A percentile compares a stretch with the other conserved stretches of the same genome.
These are phyloP conservation scores for Luidia sarsii DNA, from an alignment of 53 echinoderm and acorn worm genomes.

Conservation along the genomic window DNA sequence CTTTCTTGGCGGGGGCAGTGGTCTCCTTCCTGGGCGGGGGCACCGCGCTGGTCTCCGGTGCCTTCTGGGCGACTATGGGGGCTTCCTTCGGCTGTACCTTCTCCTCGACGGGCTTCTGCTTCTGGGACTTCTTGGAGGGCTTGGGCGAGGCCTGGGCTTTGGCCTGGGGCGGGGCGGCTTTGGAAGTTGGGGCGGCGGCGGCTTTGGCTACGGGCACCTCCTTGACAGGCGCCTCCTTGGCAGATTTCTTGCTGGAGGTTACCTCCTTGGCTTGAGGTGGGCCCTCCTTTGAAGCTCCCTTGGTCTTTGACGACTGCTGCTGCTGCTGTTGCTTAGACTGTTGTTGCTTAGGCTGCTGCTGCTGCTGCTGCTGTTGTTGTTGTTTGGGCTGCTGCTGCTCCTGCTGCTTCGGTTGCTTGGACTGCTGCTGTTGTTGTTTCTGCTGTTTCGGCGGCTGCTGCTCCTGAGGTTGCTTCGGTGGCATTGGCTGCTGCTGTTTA, in stretches of 20 bases:
- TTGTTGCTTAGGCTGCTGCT: slow-evolving; percentile 56
- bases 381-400: background rate
- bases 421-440: background rate
- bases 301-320: background rate
- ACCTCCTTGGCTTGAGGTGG: slow-evolving; percentile 20
- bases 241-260: slow-evolving; percentile 7
- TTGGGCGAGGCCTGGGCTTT: slow-evolving; percentile 29
- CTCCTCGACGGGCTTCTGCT: slow-evolving; percentile 46
- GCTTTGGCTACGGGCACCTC: slow-evolving; percentile 37
- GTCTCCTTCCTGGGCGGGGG: slow-evolving; percentile 36
- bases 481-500: background rate
- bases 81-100: slow-evolving; percentile 47
- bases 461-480: background rate
- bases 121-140: slow-evolving; percentile 17
- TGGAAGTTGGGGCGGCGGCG: slow-evolving; percentile 12
- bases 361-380: slow-evolving; percentile 2
- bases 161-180: slow-evolving; percentile 42
- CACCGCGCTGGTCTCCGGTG: slow-evolving; percentile 23
- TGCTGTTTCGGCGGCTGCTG: background rate
- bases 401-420: slow-evolving; percentile 6
- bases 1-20: slow-evolving; percentile 6
- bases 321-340: background rate
- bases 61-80: slow-evolving; percentile 43
- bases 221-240: slow-evolving; percentile 30
- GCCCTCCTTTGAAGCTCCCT: slow-evolving; percentile 23